These are phyloP conservation scores for Lepidocyrtinus sp. DNA, from an alignment of 2,888 invertebrate species.

Conservation along the genomic window DNA sequence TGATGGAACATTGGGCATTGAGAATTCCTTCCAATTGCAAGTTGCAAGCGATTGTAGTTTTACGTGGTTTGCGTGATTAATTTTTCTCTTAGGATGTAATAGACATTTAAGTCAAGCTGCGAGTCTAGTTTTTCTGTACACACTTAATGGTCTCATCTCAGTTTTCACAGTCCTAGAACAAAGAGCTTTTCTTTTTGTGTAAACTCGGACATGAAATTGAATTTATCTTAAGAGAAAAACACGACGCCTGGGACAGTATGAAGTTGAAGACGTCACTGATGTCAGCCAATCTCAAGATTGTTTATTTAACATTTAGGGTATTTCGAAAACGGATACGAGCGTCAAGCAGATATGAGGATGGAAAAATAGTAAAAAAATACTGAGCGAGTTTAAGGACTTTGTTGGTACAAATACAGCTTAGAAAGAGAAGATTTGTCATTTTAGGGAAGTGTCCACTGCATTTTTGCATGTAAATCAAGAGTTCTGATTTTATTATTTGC, in stretches of 20 bases:
- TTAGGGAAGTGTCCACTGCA: background rate
- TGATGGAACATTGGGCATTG: background rate
- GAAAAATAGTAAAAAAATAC: background rate
- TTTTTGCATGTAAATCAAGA: background rate
- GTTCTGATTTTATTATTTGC: background rate
- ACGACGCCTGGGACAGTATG: background rate
- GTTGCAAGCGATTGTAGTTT: background rate
- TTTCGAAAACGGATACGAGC: background rate
- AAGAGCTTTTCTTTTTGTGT: background rate
- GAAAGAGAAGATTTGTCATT: background rate
- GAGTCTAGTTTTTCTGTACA: background rate
- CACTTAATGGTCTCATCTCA: background rate
- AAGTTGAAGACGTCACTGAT: too few relatives aligned
- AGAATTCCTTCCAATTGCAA: background rate
- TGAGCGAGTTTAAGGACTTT: background rate
- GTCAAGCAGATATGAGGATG: background rate
- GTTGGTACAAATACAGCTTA: background rate
- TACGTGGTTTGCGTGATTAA: background rate
- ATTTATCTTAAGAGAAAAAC: background rate
- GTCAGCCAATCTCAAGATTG: background rate
- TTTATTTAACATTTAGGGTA: constrained; percentile 13
- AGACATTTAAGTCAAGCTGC: background rate
- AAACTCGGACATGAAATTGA: background rate
- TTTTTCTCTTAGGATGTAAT: background rate
- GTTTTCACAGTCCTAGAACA: background rate